Percentiles rank a stretch among this genome's conserved stretches.
phyloP scores from a whole-genome alignment of 1,140 invertebrate species.

The Drosophila baimaii region DNA sequence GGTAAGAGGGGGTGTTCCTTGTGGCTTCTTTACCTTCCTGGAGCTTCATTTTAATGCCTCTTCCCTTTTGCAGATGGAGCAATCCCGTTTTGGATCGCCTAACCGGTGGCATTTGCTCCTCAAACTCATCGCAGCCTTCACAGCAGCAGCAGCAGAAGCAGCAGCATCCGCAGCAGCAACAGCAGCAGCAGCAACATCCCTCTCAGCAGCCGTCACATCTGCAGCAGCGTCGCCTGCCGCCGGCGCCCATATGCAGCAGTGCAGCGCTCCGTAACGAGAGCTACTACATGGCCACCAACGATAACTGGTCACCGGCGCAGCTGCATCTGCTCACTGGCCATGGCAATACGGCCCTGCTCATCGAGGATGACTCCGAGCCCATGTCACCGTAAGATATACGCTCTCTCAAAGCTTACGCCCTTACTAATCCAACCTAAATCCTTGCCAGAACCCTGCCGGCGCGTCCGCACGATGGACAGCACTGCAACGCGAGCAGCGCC shows the following conservation, averaged over 20 bases:
- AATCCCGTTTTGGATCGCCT: constrained; percentile 94
- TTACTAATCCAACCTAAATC: neutral
- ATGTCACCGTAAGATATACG: constrained; percentile 73
- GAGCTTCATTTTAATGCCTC: neutral
- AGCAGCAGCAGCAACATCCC: constrained; percentile 23
- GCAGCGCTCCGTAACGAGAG: constrained; percentile 90
- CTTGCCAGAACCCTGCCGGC: constrained; percentile 66
- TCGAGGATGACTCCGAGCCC: constrained; percentile 88
- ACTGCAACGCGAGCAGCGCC: constrained; percentile 73
- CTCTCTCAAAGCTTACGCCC: neutral
- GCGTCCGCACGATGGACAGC: constrained; percentile 71
- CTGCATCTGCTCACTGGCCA: constrained; percentile 69
- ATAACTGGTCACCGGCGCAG: constrained; percentile 81
- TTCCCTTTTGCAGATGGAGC: constrained; percentile 82
- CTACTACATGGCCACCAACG: constrained; percentile 91
- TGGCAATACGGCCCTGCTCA: constrained; percentile 86
- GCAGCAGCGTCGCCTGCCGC: constrained; percentile 52
- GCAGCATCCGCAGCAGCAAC: constrained; percentile 53
- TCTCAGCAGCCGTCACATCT: constrained; percentile 34
- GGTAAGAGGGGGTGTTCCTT: constrained; percentile 26
- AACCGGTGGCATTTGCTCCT: constrained; percentile 87
- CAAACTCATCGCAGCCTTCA: constrained; percentile 63
- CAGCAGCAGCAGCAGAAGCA: constrained; percentile 47
- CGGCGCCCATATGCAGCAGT: constrained; percentile 61
- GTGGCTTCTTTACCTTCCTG: no score